Evolutionary conservation across 2,888 invertebrate genomes (phyloP).

Genomic region (Tupiocoris notatus): DNA sequence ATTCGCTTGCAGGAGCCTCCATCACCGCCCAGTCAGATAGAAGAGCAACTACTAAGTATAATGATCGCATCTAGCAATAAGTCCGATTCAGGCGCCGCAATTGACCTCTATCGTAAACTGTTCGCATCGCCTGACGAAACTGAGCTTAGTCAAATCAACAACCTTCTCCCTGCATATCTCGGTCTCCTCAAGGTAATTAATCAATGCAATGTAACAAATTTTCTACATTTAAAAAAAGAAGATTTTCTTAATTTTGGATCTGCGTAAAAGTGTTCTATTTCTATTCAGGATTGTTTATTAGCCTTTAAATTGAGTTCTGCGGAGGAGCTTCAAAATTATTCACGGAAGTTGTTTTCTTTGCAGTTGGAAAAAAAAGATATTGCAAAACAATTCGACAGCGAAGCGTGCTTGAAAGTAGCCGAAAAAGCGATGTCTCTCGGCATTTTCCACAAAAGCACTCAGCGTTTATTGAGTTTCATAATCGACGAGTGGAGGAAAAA

Average conservation of each 20-base stretch:
- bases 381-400: conserved; percentile 6
- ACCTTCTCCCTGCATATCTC: conserved; percentile 64
- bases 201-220: not conserved
- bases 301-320: too few species aligned
- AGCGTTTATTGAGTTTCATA: conserved; percentile 12
- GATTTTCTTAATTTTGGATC: not conserved
- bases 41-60: not conserved
- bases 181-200: conserved; percentile 68
- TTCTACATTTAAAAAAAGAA: not conserved
- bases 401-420: conserved; percentile 9
- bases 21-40: not conserved
- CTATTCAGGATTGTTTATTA: too few species aligned
- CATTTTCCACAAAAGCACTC: conserved; percentile 22
- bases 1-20: too few species aligned
- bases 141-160: conserved; percentile 61
- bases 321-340: too few species aligned
- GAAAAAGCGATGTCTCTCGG: conserved; percentile 25
- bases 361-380: conserved; percentile 24
- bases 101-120: conserved; percentile 58
- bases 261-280: too few species aligned
- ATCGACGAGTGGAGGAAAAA: conserved; percentile 2
- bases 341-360: too few species aligned
- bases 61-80: not conserved
- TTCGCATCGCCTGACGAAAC: conserved; percentile 58
- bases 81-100: conserved; percentile 53